phyloP scores from a whole-genome alignment of 2,888 invertebrate species.

The Scaptomyza parva region DNA sequence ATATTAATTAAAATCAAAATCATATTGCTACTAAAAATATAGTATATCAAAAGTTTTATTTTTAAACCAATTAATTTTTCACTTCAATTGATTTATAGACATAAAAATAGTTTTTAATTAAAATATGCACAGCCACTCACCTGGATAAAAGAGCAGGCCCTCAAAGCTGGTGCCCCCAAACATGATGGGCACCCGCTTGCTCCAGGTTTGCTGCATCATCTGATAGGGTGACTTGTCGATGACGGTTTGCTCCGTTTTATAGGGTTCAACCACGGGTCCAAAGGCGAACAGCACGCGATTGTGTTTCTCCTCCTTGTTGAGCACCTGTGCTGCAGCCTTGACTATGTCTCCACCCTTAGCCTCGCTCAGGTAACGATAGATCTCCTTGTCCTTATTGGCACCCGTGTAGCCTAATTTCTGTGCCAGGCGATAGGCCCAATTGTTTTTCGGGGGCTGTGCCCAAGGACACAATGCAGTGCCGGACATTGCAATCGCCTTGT shows the following conservation, averaged over 20 bases:
- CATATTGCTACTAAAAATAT: background rate
- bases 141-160: slow-evolving; percentile 82
- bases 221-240: slow-evolving; percentile 69
- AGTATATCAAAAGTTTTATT: background rate
- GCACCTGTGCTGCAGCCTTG: slow-evolving; percentile 66
- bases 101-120: background rate
- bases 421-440: slow-evolving; percentile 80
- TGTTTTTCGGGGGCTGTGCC: slow-evolving; percentile 70
- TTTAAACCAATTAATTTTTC: background rate
- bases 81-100: background rate
- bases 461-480: slow-evolving; percentile 81
- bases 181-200: slow-evolving; percentile 81
- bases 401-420: slow-evolving; percentile 78
- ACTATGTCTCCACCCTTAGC: slow-evolving; percentile 76
- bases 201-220: slow-evolving; percentile 79
- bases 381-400: slow-evolving; percentile 77
- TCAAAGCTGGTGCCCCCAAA: slow-evolving; percentile 83
- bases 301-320: slow-evolving; percentile 80
- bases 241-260: slow-evolving; percentile 79
- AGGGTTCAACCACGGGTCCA: slow-evolving; percentile 83
- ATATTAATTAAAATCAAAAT: background rate
- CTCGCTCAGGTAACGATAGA: slow-evolving; percentile 79
- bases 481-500: slow-evolving; percentile 83
- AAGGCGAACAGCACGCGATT: slow-evolving; percentile 78
- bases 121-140: slow-evolving; percentile 47